These are phyloP conservation scores for Catocala nupta DNA, from an alignment of 2,888 invertebrate genomes.

Conservation along the genomic window DNA sequence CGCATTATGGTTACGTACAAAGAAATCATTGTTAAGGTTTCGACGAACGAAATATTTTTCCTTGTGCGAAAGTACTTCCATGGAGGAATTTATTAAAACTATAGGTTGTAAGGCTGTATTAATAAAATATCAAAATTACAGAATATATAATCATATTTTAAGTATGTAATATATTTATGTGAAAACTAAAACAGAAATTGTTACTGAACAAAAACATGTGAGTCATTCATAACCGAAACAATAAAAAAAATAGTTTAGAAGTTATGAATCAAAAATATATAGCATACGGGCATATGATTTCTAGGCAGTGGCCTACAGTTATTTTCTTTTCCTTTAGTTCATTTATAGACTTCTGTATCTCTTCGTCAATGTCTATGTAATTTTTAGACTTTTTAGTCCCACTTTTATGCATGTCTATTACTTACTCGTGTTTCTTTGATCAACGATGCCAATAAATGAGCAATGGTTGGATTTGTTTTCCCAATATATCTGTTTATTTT, in stretches of 20 bases:
- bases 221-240: too few relatives aligned
- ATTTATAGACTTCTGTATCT: constrained; percentile 22
- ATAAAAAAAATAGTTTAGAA: background rate
- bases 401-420: constrained; percentile 8
- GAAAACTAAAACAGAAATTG: too few relatives aligned
- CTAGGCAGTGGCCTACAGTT: background rate
- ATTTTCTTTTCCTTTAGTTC: constrained; percentile 8
- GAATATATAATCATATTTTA: too few relatives aligned
- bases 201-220: too few relatives aligned
- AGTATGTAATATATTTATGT: too few relatives aligned
- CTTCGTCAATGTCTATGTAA: constrained; percentile 25
- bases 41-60: constrained; percentile 1
- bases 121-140: too few relatives aligned
- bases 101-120: too few relatives aligned
- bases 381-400: constrained; percentile 21
- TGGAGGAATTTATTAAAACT: constrained; percentile 1
- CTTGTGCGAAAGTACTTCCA: constrained; percentile 1
- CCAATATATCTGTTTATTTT: constrained; percentile 23
- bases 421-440: constrained; percentile 9
- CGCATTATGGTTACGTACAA: constrained; percentile 3
- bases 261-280: background rate
- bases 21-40: background rate
- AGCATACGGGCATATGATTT: constrained; percentile 1
- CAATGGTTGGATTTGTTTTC: constrained; percentile 20
- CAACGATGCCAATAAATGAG: constrained; percentile 21